A percentile compares a stretch with the other conserved stretches of the same genome.
phyloP scores from a whole-genome alignment of 2,888 invertebrate genomes.

The Lasioglossum zephyrum region DNA sequence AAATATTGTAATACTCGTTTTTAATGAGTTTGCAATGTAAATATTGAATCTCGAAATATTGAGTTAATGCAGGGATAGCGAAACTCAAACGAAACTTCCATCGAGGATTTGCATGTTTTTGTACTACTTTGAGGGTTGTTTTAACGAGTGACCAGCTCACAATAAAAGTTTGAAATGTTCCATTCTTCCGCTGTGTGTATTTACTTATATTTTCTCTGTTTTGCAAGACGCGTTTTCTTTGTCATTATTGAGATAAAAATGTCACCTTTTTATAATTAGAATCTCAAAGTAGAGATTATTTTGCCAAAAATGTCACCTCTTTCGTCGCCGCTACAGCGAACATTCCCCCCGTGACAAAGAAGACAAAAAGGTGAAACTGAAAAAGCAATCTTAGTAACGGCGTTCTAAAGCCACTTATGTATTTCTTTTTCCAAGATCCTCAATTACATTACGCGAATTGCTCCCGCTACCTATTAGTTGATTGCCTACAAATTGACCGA shows the following conservation, averaged over 20 bases:
- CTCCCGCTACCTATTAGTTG: slow-evolving; percentile 45
- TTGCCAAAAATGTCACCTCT: background rate
- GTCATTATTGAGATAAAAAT: background rate
- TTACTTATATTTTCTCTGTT: background rate
- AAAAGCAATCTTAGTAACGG: slow-evolving; percentile 52
- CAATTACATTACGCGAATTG: slow-evolving; percentile 56
- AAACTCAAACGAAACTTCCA: background rate
- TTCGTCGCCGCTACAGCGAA: background rate
- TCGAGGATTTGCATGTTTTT: background rate
- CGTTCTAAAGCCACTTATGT: slow-evolving; percentile 48
- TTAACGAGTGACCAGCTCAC: background rate
- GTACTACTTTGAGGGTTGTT: background rate
- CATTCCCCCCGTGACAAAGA: slow-evolving; percentile 31
- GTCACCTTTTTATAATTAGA: background rate
- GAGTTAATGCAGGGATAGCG: background rate
- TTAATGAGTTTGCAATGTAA: background rate
- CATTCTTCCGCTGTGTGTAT: too few species aligned
- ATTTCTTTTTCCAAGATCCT: slow-evolving; percentile 43
- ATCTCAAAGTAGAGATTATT: too few species aligned
- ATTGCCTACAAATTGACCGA: slow-evolving; percentile 42
- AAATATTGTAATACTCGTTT: background rate
- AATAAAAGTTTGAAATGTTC: background rate
- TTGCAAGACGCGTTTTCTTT: background rate
- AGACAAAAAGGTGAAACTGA: slow-evolving; percentile 32
- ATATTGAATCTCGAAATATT: background rate